Base-by-base conservation (phyloP, 2,113 vertebrate genomes). In the Cochlearius cochlearius region DNA sequence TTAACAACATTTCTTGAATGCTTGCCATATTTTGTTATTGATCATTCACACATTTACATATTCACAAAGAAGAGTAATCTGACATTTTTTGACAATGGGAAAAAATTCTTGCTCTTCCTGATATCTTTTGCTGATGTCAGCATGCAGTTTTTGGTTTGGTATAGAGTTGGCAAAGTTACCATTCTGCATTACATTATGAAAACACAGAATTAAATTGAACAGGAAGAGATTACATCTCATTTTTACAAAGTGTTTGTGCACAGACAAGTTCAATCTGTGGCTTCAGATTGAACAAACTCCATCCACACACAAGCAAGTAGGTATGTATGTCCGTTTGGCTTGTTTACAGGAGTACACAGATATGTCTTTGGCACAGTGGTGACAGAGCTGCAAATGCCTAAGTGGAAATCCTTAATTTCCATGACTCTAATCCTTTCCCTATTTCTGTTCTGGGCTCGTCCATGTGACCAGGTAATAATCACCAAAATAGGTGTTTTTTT, bases 131-230 rank as follows among this genome's bases (percentile, higher is more conserved):
- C 38, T 63, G 16, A 67, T 27, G 32, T 18, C 26, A 56, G 7
- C 22, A 74, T 36, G 5, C 12, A 63, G 8, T 19, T 32, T 89
- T 78, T 86, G 4, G 5, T 59, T 81, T n/a, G 71, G 8, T 36
- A 26, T 3, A n/a, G 19, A 55, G 9, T 22, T 82, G 39, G 7
- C 2, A 71, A 63, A 79, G 30, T 45, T 80, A 8, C 4, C 14
- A 23, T n/a, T 77, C 23, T 74, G 6, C 4, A 4, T 58, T 66
- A 53, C 11, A 21, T 62, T 72, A 27, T 0, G 0, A 59, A 85
- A 73, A 39, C 8, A 16, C 23, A 5, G 12, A 80, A 56, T 47
- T 67, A 74, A 58, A 43, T 36, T 41, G 17, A 86, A 43, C 9
- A 26, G 2, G 2, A 88, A 62, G 13, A 55, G 1, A 4, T 88